Base-by-base conservation (phyloP, 2,797 vertebrate genomes). In the Orientallactaga sibirica region DNA sequence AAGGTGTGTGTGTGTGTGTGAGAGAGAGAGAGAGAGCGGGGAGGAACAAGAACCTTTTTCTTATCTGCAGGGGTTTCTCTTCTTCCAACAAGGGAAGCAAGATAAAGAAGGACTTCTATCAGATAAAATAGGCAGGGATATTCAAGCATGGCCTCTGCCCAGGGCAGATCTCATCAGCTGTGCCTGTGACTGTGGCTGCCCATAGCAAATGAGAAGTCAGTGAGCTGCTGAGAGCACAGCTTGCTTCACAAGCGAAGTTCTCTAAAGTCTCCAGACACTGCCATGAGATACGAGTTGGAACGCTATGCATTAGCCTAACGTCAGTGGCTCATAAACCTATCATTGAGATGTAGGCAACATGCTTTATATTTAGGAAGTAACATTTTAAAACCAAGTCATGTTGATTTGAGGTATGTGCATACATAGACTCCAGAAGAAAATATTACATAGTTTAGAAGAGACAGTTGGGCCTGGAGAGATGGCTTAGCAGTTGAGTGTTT, bases 301-400 rank as follows among this genome's bases (percentile, higher is more conserved):
- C 64, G 12, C 76, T 74, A 0, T 52, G 77, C 3, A 0, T 71
- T 73, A 64, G 70, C 71, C 5, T 37, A 3, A 48, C 73, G 25
- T 64, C 33, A 67, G 55, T n/a, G 62, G 22, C 58, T 29, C 70
- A 4, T 0, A 88, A 41, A 14, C 43, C 67, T 52, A 9, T 89
- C 29, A 82, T 82, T 64, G 67, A 84, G 33, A 9, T 79, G 5
- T 58, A 43, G 70, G 29, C 48, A 70, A 37, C 62, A 25, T 52
- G 33, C 16, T 88, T 92, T 37, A 48, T 7, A 68, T 92, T 82
- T 37, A 70, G 88, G 33, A 84, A 27, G 55, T 66, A 64, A 20
- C 61, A 81, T 73, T 92, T 89, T 83, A 55, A 89, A 83, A 74
- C 91, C 70, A 86, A 66, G 29, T 94, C 93, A 66, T 79, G n/a